These are phyloP conservation scores for Andrena marginata DNA, from an alignment of 2,888 invertebrate species.

Conservation along the genomic window DNA sequence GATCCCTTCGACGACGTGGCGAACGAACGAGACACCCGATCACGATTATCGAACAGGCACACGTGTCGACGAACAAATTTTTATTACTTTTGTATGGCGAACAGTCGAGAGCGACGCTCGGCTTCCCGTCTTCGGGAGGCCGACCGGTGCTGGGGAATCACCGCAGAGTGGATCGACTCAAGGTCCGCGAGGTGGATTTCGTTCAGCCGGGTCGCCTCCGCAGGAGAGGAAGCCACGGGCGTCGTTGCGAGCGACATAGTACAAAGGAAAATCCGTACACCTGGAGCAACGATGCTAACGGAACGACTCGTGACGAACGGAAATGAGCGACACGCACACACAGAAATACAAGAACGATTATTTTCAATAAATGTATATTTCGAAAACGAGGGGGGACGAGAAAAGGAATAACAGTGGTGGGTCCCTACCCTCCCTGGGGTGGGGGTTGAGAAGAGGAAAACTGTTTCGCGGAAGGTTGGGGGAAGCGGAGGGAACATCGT, in stretches of 20 bases:
- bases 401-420: background rate
- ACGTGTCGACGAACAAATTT: conserved; percentile 54
- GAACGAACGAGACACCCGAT: conserved; percentile 59
- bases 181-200: too few relatives aligned
- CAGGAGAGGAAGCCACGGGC: background rate
- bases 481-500: conserved; percentile 12
- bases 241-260: conserved; percentile 37
- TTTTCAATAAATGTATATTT: conserved; percentile 73
- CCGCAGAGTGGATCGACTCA: background rate
- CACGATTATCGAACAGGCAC: conserved; percentile 51
- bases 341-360: conserved; percentile 67
- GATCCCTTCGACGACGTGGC: conserved; percentile 41
- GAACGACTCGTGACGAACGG: conserved; percentile 52
- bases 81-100: conserved; percentile 55
- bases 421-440: background rate
- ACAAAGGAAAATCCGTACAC: conserved; percentile 60
- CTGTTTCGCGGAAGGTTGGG: conserved; percentile 15
- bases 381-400: conserved; percentile 44
- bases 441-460: background rate
- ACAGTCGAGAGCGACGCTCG: background rate
- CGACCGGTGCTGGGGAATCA: background rate
- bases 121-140: conserved; percentile 5
- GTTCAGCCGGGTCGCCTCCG: background rate
- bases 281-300: conserved; percentile 66
- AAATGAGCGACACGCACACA: conserved; percentile 37